These are phyloP conservation scores for Unio delphinus DNA, from an alignment of 2,888 invertebrate genomes.

Conservation along the genomic window DNA sequence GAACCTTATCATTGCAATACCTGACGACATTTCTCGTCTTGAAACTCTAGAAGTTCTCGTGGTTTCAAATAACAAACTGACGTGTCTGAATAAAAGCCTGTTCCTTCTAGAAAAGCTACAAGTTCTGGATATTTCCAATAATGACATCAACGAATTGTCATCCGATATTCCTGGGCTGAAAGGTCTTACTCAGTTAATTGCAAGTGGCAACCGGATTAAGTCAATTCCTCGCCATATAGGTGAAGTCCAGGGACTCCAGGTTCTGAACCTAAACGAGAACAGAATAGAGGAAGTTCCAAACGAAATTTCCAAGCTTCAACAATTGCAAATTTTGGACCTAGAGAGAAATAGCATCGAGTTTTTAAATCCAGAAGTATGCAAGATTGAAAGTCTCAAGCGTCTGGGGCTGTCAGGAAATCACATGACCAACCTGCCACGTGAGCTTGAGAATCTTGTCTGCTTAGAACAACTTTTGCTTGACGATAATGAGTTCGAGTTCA, in stretches of 20 bases:
- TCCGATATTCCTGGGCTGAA: constrained; percentile 46
- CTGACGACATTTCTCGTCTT: constrained; percentile 50
- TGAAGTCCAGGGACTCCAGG: constrained; percentile 42
- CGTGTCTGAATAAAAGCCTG: constrained; percentile 40
- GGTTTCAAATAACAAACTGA: constrained; percentile 53
- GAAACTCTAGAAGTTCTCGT: constrained; percentile 51
- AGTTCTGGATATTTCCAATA: constrained; percentile 60
- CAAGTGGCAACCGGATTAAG: constrained; percentile 53
- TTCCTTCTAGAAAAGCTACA: constrained; percentile 48
- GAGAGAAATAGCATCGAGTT: constrained; percentile 62
- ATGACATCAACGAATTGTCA: constrained; percentile 54
- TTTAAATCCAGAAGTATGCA: constrained; percentile 60
- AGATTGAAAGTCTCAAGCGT: constrained; percentile 53
- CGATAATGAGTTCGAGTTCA: constrained; percentile 66
- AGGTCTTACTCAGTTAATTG: constrained; percentile 50
- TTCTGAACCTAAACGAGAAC: constrained; percentile 60
- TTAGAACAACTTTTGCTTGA: constrained; percentile 60
- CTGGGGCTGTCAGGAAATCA: constrained; percentile 65
- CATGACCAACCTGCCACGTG: constrained; percentile 62
- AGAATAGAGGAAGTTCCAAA: constrained; percentile 53
- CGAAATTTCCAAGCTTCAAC: constrained; percentile 47
- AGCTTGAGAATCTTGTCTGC: constrained; percentile 57
- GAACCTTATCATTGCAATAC: constrained; percentile 57
- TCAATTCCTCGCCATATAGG: constrained; percentile 55
- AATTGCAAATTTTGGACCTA: constrained; percentile 56